Evolutionary conservation across 2,888 invertebrate genomes (phyloP).

Genomic region (Cheilosia vernalis): DNA sequence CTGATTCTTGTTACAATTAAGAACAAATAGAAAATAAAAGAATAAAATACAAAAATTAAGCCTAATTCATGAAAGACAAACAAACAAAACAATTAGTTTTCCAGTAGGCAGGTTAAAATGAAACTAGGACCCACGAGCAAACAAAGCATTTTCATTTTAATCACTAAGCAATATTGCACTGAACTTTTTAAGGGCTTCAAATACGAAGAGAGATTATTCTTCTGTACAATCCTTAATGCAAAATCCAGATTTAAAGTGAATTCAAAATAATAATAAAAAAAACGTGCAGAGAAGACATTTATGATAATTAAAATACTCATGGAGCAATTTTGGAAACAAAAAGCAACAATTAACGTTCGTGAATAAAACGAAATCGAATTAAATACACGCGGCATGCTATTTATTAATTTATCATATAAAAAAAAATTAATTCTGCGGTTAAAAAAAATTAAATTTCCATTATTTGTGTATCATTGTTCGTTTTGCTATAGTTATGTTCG

Average conservation of each 20-base stretch:
- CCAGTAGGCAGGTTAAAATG: slow-evolving; percentile 6
- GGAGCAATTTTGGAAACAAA: slow-evolving; percentile 2
- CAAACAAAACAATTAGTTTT: slow-evolving; percentile 1
- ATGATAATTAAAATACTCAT: slow-evolving; percentile 9
- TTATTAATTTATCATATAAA: neutral
- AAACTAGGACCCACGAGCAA: slow-evolving; percentile 16
- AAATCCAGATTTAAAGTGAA: neutral
- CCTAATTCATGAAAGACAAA: slow-evolving; percentile 5
- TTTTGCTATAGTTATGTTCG: neutral
- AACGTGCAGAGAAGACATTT: neutral
- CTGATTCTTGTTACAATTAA: slow-evolving; percentile 28
- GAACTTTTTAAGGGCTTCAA: neutral
- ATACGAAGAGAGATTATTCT: slow-evolving; percentile 1
- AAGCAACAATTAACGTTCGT: too few species aligned
- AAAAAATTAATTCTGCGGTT: neutral
- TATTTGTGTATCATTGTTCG: neutral
- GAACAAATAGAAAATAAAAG: neutral
- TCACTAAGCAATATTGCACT: slow-evolving; percentile 30
- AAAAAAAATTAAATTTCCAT: neutral
- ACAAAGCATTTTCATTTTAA: slow-evolving; percentile 2
- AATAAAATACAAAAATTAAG: neutral
- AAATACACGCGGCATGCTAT: neutral
- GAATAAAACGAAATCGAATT: too few species aligned
- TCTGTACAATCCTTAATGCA: slow-evolving; percentile 8
- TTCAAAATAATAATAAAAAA: neutral